phyloP scores from a whole-genome alignment of 2,888 invertebrate genomes.

The Galerucella pusilla region DNA sequence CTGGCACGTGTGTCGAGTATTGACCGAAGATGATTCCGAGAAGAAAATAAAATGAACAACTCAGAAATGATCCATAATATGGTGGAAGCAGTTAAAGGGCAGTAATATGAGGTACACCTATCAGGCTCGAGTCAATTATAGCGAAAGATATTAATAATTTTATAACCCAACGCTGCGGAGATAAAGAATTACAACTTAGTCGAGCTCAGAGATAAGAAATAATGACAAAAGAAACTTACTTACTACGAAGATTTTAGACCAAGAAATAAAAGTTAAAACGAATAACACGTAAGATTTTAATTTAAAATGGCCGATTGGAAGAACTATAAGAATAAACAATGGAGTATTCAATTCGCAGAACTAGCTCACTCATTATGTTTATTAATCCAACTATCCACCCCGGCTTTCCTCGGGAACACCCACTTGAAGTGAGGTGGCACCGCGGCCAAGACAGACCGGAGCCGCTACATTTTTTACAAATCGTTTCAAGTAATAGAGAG shows the following conservation, averaged over 20 bases:
- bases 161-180: conserved; percentile 60
- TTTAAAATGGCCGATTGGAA: too few relatives aligned
- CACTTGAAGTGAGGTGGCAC: too few relatives aligned
- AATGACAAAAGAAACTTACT: conserved; percentile 42
- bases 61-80: conserved; percentile 48
- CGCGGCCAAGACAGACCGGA: too few relatives aligned
- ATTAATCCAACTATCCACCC: too few relatives aligned
- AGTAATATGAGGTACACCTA: conserved; percentile 62
- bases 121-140: conserved; percentile 61
- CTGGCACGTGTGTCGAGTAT: conserved; percentile 28
- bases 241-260: conserved; percentile 43
- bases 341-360: too few relatives aligned
- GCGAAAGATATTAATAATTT: conserved; percentile 65
- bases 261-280: background rate
- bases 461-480: too few relatives aligned
- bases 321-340: too few relatives aligned
- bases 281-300: background rate
- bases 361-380: too few relatives aligned
- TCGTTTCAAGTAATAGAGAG: too few relatives aligned
- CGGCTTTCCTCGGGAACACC: too few relatives aligned
- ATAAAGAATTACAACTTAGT: conserved; percentile 62
- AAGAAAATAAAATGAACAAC: conserved; percentile 41
- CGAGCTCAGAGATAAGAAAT: conserved; percentile 47
- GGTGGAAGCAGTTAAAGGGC: conserved; percentile 56
- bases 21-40: conserved; percentile 35